These are phyloP conservation scores for Micrasema longulum DNA, from an alignment of 1,140 invertebrate species.

Conservation along the genomic window DNA sequence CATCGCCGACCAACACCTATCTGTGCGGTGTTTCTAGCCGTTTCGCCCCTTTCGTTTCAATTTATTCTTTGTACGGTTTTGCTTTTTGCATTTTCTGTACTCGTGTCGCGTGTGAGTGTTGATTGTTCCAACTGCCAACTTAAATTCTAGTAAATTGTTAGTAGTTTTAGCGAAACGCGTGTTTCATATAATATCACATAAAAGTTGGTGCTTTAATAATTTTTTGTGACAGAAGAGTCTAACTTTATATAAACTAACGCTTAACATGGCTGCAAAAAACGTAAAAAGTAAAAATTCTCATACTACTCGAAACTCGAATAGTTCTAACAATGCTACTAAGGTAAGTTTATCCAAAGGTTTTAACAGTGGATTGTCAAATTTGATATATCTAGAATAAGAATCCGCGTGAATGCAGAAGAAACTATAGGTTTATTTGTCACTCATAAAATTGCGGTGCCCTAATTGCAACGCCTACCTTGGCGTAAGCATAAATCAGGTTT, in stretches of 20 bases:
- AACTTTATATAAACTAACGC: no score
- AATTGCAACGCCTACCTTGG: no score
- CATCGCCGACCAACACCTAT: slow-evolving; percentile 31
- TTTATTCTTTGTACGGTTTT: no score
- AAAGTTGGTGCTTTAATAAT: no score
- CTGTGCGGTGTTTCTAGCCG: slow-evolving; percentile 2
- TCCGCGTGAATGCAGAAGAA: not conserved
- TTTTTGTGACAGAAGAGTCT: slow-evolving; percentile 3
- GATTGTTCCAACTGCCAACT: not conserved
- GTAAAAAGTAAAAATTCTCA: slow-evolving; percentile 26
- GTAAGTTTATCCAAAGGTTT: slow-evolving; percentile 14
- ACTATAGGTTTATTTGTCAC: not conserved
- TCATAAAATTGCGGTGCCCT: not conserved
- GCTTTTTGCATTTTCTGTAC: not conserved
- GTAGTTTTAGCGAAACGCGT: slow-evolving; percentile 3
- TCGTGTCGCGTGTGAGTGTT: slow-evolving; percentile 16
- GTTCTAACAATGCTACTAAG: slow-evolving; percentile 21
- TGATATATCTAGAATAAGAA: not conserved
- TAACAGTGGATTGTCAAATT: not conserved
- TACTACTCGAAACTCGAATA: slow-evolving; percentile 5
- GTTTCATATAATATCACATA: not conserved
- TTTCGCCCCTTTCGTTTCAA: no score
- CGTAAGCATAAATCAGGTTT: no score
- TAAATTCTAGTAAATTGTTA: not conserved
- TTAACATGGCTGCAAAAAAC: no score